These are phyloP conservation scores for Lasioglossum morio DNA, from an alignment of 2,888 invertebrate genomes.

Conservation along the genomic window DNA sequence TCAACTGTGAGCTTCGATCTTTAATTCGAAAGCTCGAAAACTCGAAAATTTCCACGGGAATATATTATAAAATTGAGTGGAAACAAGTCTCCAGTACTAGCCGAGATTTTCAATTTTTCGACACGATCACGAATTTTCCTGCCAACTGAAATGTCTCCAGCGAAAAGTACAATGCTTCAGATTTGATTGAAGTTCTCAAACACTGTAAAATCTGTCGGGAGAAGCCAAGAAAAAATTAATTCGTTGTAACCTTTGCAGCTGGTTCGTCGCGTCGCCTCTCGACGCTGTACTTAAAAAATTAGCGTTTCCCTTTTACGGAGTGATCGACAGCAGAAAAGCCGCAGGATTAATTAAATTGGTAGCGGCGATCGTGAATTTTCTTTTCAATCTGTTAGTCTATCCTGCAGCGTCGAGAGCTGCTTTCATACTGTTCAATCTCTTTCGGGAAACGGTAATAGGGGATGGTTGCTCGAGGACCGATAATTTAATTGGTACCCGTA, in stretches of 20 bases:
- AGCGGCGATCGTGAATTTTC: neutral
- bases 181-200: neutral
- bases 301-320: neutral
- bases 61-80: neutral
- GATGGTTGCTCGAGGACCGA: neutral
- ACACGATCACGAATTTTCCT: neutral
- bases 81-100: neutral
- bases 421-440: neutral
- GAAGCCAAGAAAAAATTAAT: neutral
- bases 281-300: neutral
- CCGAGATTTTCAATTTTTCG: neutral
- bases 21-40: neutral
- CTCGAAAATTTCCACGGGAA: neutral
- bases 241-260: neutral
- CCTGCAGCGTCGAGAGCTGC: neutral
- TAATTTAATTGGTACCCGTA: neutral
- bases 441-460: neutral
- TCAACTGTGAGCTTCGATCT: neutral
- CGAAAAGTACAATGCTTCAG: neutral
- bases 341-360: neutral
- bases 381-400: neutral
- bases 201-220: neutral
- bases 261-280: neutral
- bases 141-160: neutral
- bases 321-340: neutral